Evolutionary conservation across 2,113 vertebrate species (phyloP).

Genomic region (Zosterops borbonicus): DNA sequence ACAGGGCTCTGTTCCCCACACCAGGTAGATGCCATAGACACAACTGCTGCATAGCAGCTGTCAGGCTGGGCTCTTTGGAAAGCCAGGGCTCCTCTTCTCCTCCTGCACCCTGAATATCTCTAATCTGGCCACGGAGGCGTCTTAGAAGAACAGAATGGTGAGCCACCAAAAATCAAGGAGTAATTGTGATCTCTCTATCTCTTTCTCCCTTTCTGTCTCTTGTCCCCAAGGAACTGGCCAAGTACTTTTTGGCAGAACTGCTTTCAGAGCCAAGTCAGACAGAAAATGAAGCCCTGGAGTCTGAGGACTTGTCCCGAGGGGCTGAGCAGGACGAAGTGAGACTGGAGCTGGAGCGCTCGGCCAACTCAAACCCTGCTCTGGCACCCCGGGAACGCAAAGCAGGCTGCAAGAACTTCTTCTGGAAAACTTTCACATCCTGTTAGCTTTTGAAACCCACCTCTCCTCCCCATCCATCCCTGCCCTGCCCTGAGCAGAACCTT

Average conservation of each 20-base stretch:
- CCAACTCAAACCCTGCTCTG: slow-evolving; percentile 82
- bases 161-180: background rate
- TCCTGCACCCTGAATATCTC: background rate
- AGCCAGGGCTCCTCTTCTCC: background rate
- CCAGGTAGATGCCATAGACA: background rate
- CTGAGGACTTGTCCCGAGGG: slow-evolving; percentile 81
- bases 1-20: background rate
- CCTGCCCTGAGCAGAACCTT: slow-evolving; percentile 54
- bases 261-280: slow-evolving; percentile 90
- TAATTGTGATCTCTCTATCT: background rate
- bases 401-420: slow-evolving; percentile 99
- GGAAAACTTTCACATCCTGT: slow-evolving; percentile 99
- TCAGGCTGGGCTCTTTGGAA: background rate
- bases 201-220: background rate
- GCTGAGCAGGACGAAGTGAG: slow-evolving; percentile 85
- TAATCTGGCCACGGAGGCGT: background rate
- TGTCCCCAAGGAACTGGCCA: slow-evolving; percentile 82
- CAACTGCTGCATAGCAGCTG: background rate
- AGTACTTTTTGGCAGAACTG: slow-evolving; percentile 87
- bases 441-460: slow-evolving; percentile 71
- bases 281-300: slow-evolving; percentile 91
- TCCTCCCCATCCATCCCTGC: slow-evolving; percentile 2
- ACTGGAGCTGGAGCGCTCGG: slow-evolving; percentile 87
- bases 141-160: background rate
- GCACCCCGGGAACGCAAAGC: slow-evolving; percentile 94